Conservation (phyloP, 2,113 vertebrate genomes). For the Lophotis ruficrista region DNA sequence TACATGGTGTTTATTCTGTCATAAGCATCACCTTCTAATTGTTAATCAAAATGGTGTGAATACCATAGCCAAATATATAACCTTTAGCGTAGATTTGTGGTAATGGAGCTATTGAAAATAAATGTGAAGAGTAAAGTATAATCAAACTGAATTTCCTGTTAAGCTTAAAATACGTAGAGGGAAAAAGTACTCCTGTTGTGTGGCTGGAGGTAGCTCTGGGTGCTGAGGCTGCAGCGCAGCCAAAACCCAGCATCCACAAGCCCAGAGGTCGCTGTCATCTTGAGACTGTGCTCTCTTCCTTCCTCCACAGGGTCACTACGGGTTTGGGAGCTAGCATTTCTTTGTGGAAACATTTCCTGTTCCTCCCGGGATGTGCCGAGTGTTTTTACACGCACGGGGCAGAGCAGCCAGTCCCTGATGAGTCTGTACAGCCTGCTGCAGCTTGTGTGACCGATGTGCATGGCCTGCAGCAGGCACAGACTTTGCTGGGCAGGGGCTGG, state of each 20-base stretch:
- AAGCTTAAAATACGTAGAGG: background rate
- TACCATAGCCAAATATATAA: background rate
- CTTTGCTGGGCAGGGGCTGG: background rate
- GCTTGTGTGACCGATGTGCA: rapidly evolving
- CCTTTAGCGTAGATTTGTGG: background rate
- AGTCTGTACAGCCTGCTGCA: rapidly evolving
- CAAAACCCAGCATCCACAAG: background rate
- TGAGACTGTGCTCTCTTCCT: background rate
- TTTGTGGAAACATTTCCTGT: background rate
- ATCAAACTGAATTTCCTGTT: background rate
- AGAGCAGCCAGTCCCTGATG: rapidly evolving
- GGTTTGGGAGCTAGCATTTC: background rate
- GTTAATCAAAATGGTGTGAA: background rate
- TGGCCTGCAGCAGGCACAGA: background rate
- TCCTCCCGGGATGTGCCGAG: background rate
- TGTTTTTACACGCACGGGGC: rapidly evolving
- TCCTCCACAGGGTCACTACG: background rate
- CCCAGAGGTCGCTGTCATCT: background rate
- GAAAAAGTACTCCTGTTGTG: background rate
- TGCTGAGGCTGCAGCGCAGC: background rate
- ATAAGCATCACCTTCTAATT: background rate
- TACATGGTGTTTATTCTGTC: background rate
- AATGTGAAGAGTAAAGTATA: background rate
- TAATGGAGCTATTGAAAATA: background rate
- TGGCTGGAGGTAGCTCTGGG: background rate